These are phyloP conservation scores for Macrophya annulata DNA, from an alignment of 2,888 invertebrate genomes.

Conservation along the genomic window DNA sequence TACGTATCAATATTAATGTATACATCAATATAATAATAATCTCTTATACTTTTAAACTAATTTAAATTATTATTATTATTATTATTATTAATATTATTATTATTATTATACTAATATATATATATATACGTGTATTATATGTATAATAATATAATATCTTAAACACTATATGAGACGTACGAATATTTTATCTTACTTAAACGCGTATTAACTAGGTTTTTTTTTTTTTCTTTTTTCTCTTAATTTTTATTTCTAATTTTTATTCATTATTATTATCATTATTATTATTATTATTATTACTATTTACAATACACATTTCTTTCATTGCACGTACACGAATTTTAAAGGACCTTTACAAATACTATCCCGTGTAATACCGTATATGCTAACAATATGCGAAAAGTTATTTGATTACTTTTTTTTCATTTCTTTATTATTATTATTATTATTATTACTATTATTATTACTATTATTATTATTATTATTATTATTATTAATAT, in stretches of 20 bases:
- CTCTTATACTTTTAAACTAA: neutral
- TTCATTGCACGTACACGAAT: constrained; percentile 41
- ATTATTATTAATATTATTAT: constrained; percentile 13
- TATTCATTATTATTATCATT: neutral
- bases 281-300: neutral
- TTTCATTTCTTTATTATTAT: neutral
- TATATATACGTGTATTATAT: neutral
- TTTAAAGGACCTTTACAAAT: neutral
- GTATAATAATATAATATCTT: neutral
- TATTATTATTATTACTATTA: neutral
- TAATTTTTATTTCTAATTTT: neutral
- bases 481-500: too few species aligned
- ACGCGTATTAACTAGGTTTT: neutral
- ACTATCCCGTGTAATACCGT: neutral
- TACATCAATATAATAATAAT: neutral
- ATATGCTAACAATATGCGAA: neutral
- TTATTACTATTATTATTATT: too few species aligned
- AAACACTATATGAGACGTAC: neutral
- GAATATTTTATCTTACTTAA: neutral
- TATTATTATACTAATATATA: neutral
- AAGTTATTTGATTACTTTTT: neutral
- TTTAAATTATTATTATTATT: constrained; percentile 8
- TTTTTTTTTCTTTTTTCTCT: neutral
- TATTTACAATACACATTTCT: constrained; percentile 45
- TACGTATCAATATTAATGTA: neutral